Base-by-base conservation (phyloP, 2,797 vertebrate species). In the Crocidura indochinensis region DNA sequence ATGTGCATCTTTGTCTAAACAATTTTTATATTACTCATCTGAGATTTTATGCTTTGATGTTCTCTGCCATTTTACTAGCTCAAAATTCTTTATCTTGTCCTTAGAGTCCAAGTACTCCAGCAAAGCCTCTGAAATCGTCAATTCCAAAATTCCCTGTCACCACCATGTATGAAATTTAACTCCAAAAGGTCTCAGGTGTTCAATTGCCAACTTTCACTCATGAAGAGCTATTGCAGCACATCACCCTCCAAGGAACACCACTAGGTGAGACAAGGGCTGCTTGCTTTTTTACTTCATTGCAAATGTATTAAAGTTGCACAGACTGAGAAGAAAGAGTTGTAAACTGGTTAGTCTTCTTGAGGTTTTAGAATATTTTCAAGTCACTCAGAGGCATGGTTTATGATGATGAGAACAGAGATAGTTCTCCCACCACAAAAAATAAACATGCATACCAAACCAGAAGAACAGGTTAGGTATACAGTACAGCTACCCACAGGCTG, bases 321-420 rank as follows among this genome's bases (percentile, higher is more conserved):
- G 17, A 20, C 2, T 72, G 51, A 29, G 2, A 90, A 88, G 71
- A 26, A 87, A 56, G 46, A 90, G 49, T 69, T 38, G 29, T 47
- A 81, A 51, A 92, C 80, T 71, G 71, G 88, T 74, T 68, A 53
- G 20, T 64, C 79, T 12, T 94, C 91, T 90, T 46, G 24, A 22
- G 29, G 12, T 76, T 88, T 92, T 47, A 84, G 67, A 91, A 84
- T 67, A 27, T 75, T 86, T 94, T 94, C 90, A 89, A 94, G 69
- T 68, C 84, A 95, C 93, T 96, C 88, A 88, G 8, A 94, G 92
- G 90, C 93, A 96, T 83, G 71, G 83, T 87, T 95, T 89, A 79
- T 0, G 4, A 71, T 31, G 91, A 87, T 88, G 84, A 94, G 82
- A 46, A 44, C 51, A 67, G 38, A 92, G 81, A 87, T 89, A 83